A percentile compares a stretch with the other conserved stretches of the same genome.
These are phyloP conservation scores for Cyphomyrus plagiostoma DNA, from an alignment of 2,113 vertebrate species.

Conservation along the genomic window DNA sequence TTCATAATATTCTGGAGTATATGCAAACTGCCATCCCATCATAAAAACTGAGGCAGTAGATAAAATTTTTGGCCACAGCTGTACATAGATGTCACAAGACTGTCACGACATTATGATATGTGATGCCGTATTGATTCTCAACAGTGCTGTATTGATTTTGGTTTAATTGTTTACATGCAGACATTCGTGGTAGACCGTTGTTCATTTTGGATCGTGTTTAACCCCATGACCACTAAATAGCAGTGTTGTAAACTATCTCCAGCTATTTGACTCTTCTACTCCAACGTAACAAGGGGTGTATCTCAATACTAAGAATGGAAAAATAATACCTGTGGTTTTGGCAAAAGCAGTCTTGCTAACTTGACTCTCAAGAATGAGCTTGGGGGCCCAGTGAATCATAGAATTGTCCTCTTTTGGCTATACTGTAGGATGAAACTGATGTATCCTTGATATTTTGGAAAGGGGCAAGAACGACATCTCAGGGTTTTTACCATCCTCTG, in stretches of 20 bases:
- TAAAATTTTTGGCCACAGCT: no score
- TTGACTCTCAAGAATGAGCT: not conserved
- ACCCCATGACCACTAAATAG: no score
- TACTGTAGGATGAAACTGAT: not conserved
- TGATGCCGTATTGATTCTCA: not conserved
- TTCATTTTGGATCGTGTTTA: no score
- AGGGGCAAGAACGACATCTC: not conserved
- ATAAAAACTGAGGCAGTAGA: no score
- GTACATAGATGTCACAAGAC: not conserved
- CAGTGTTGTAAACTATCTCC: no score
- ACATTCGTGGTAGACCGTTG: not conserved
- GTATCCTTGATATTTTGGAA: not conserved
- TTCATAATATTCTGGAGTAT: no score
- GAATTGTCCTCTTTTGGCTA: not conserved
- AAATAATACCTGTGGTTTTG: no score
- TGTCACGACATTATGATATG: not conserved
- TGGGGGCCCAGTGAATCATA: not conserved
- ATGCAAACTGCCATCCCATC: no score
- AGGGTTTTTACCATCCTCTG: not conserved
- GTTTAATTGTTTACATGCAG: not conserved
- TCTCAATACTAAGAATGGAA: not conserved
- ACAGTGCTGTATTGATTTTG: not conserved
- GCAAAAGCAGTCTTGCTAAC: not conserved
- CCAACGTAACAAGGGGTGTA: not conserved
- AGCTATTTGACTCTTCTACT: no score